These are phyloP conservation scores for Heteractis magnifica DNA, from an alignment of 92 coral and sea anemone species.

Conservation along the genomic window DNA sequence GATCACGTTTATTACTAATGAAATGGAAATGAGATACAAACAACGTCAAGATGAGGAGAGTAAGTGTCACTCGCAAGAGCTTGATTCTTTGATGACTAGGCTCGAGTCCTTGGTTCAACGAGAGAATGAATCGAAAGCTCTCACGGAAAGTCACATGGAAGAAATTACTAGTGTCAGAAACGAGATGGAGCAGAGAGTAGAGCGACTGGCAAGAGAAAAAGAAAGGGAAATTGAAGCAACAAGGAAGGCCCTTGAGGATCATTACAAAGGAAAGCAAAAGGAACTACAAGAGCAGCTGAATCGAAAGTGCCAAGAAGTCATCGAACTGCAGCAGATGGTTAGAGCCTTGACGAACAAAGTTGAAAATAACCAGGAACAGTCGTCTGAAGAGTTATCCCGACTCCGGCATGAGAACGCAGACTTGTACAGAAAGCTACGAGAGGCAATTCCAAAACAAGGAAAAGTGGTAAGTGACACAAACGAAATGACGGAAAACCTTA, in stretches of 20 bases:
- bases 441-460: constrained; percentile 42
- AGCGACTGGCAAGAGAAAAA: constrained; percentile 66
- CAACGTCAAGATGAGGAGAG: constrained; percentile 63
- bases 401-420: constrained; percentile 71
- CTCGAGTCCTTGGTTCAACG: constrained; percentile 70
- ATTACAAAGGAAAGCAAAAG: constrained; percentile 40
- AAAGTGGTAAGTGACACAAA: constrained; percentile 13
- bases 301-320: constrained; percentile 53
- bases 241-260: constrained; percentile 54
- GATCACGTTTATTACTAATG: constrained; percentile 50
- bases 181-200: constrained; percentile 70
- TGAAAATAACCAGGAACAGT: constrained; percentile 34
- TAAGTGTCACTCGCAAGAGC: constrained; percentile 67
- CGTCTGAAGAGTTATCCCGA: constrained; percentile 50
- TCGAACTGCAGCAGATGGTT: constrained; percentile 47
- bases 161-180: constrained; percentile 65
- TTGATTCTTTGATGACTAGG: constrained; percentile 63
- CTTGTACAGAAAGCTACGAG: constrained; percentile 67
- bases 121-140: constrained; percentile 74
- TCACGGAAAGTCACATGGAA: constrained; percentile 81
- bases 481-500: constrained; percentile 49
- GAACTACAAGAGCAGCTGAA: constrained; percentile 57
- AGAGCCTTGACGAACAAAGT: constrained; percentile 35
- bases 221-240: constrained; percentile 62
- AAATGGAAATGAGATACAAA: constrained; percentile 60